Evolutionary conservation across 2,113 vertebrate genomes (phyloP), one percentile per base, ranked within the genome.

Genomic region (Clarias macrocephalus): DNA sequence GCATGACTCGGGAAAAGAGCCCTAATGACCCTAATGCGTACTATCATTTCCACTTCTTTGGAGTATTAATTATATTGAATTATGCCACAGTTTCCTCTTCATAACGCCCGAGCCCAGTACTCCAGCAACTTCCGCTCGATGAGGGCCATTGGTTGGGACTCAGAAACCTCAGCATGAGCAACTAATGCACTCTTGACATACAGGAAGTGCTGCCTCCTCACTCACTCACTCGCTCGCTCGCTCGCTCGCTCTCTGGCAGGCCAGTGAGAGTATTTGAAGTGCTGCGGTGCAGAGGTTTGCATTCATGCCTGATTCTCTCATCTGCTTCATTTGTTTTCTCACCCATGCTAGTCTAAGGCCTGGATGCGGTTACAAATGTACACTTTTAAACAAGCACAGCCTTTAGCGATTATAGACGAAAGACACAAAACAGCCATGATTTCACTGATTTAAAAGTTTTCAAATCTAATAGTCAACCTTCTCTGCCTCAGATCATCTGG

Each of bases 151-250:
- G 83, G 77, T 83, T 80, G 82, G 76, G 85, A 76, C 80, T 85
- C 63, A 16, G 70, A 65, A 81, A 83, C 84, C 86, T 59, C 62
- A 28, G 66, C 30, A 66, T n/a, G 73, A 90, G 62, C 48, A 42
- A 28, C 87, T 90, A 72, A 92, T 89, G 88, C 33, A 33, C 85
- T 85, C 87, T 86, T 89, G 88, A 90, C 90, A 88, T 88, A 88
- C 88, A 87, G 81, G 42, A 81, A 85, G 83, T 19, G 80, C 85
- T 81, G 86, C 88, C 86, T 91, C 88, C 84, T 90, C 68, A 30
- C 80, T 23, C 30, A 88, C 37, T 37, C 37, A 37, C 37, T 37
- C 89, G 81, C 68, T 88, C 88, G 90, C 86, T 87, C 83, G 75
- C 85, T 59, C 89, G 83, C 68, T 88, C 88, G 90, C 86, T 87